These are phyloP conservation scores for Apostichopus parvimensis DNA, from an alignment of 35 echinoderm and acorn worm genomes.

Conservation along the genomic window DNA sequence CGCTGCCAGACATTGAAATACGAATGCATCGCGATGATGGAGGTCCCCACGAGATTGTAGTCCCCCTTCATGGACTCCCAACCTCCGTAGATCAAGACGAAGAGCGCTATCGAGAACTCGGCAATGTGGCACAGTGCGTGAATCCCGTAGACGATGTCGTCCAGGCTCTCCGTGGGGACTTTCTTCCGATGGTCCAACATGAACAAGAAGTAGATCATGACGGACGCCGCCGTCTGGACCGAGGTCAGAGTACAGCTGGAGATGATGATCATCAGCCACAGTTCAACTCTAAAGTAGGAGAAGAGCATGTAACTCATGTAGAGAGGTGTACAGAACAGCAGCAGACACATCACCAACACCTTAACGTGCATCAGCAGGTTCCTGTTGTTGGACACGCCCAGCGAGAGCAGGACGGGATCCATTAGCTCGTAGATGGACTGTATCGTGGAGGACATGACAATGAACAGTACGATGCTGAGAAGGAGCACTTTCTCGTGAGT, in stretches of 20 bases:
- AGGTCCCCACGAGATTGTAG: constrained; percentile 70
- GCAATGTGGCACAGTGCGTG: constrained; percentile 83
- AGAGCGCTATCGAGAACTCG: constrained; percentile 88
- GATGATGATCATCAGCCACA: constrained; percentile 96
- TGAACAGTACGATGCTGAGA: constrained; percentile 84
- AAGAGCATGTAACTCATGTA: constrained; percentile 84
- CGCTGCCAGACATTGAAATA: constrained; percentile 97
- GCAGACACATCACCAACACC: constrained; percentile 70
- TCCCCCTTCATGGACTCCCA: constrained; percentile 70
- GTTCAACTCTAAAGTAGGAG: constrained; percentile 67
- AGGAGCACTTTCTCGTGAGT: constrained; percentile 82
- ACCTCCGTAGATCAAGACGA: constrained; percentile 78
- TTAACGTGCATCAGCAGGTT: constrained; percentile 76
- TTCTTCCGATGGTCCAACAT: constrained; percentile 84
- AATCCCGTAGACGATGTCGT: constrained; percentile 89
- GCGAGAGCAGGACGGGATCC: constrained; percentile 76
- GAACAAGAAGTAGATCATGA: constrained; percentile 84
- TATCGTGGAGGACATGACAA: constrained; percentile 90
- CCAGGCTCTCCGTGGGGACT: constrained; percentile 82
- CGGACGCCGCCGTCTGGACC: constrained; percentile 76
- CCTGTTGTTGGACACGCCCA: constrained; percentile 81
- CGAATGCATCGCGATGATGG: constrained; percentile 85
- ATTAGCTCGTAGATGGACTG: constrained; percentile 89
- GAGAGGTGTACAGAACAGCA: constrained; percentile 69
- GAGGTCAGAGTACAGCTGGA: constrained; percentile 88